Conservation (phyloP, 2,797 vertebrate genomes). For the Intellagama lesueurii region DNA sequence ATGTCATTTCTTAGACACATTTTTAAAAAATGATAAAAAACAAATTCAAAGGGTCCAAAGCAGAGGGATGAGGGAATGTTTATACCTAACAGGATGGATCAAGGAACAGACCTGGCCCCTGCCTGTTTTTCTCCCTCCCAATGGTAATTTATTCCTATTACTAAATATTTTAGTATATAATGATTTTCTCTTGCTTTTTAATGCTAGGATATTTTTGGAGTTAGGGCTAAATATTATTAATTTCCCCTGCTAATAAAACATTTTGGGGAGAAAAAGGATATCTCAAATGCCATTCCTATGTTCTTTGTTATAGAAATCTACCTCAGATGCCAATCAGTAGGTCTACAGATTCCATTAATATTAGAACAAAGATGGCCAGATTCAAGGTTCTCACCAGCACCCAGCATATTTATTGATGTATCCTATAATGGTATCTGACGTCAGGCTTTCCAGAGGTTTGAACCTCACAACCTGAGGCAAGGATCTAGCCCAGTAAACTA, state of each 20-base stretch:
- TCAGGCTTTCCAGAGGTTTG: neutral
- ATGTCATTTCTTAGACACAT: constrained; percentile 35
- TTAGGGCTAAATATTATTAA: neutral
- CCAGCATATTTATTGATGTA: neutral
- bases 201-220: neutral
- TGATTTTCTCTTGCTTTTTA: neutral
- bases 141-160: neutral
- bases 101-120: neutral
- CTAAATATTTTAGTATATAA: neutral
- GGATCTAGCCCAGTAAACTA: neutral
- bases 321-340: neutral
- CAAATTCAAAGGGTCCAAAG: neutral
- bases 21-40: constrained; percentile 50
- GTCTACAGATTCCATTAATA: neutral
- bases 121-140: neutral
- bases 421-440: neutral
- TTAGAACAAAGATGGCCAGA: neutral
- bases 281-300: neutral
- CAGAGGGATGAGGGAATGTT: neutral
- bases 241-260: neutral
- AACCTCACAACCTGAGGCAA: too few relatives aligned
- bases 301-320: neutral
- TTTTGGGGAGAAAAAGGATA: neutral
- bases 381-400: neutral
- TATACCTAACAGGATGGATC: neutral